Evolutionary conservation across 2,113 vertebrate species (phyloP).

Genomic region (Callorhinus ursinus): DNA sequence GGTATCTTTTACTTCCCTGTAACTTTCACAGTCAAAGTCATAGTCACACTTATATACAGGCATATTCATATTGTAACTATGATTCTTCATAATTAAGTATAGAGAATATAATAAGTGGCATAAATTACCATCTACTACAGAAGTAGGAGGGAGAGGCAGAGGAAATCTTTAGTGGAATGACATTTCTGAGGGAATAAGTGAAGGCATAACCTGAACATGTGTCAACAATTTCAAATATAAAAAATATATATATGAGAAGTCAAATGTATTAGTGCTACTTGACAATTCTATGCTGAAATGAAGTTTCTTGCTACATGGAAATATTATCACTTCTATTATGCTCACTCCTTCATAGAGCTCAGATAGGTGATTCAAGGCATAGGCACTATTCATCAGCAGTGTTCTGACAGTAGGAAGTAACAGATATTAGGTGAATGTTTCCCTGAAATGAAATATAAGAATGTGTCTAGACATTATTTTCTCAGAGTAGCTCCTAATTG

Average conservation of each 20-base stretch:
- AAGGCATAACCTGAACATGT: constrained; percentile 6
- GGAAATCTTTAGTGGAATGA: not conserved
- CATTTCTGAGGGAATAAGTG: constrained; percentile 33
- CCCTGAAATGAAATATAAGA: constrained; percentile 70
- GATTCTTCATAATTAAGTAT: not conserved
- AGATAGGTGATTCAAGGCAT: constrained; percentile 5
- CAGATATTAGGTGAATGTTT: constrained; percentile 61
- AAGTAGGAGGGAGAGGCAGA: not conserved
- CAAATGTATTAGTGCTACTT: constrained; percentile 47
- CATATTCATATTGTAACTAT: constrained; percentile 4
- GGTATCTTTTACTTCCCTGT: not conserved
- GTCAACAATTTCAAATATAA: constrained; percentile 43
- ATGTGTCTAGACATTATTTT: constrained; percentile 71
- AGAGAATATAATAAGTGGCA: constrained; percentile 7
- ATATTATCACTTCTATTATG: constrained; percentile 41
- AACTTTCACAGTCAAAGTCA: not conserved
- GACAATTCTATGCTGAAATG: constrained; percentile 38
- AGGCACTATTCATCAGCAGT: constrained; percentile 36
- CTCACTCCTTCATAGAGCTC: constrained; percentile 4
- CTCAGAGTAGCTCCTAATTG: constrained; percentile 67
- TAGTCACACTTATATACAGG: not conserved
- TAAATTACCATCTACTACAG: constrained; percentile 29
- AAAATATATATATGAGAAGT: constrained; percentile 22
- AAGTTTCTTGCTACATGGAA: constrained; percentile 49
- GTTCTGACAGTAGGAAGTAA: constrained; percentile 68